Base-by-base conservation (phyloP, 2,113 vertebrate genomes). In the Colinus virginianus region DNA sequence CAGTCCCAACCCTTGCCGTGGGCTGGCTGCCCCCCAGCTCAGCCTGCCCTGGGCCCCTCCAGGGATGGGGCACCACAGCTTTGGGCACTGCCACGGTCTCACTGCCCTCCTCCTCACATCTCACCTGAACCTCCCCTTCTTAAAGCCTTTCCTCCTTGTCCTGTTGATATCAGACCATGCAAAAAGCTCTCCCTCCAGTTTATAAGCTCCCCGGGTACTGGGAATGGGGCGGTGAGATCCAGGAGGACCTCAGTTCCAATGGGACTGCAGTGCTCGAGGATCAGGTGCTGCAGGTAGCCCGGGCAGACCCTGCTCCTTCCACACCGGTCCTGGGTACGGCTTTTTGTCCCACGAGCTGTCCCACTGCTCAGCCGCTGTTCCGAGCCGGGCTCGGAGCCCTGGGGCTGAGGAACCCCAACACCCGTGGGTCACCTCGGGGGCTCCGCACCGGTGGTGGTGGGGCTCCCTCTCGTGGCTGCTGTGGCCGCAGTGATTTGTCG, bases 231-330 rank as follows among this genome's bases (percentile, higher is more conserved):
- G 18, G 45, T 46, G 45, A 12, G 45, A 6, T 46, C 45, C 45
- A 19, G 19, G 7, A 46, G 46, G 46, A 46, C 46, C 46, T 20
- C 46, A 75, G 56, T 61, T 78, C 61, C 43, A 17, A 17, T 3
- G 2, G 1, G 22, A 62, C 4, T 17, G 0, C 5, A 8, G 18
- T 7, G 22, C n/a, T 0, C 11, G 45, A 2, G 12, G 61, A 48
- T 21, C 1, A 6, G 1, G 42, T 15, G 3, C 14, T 11, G 26
- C 11, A 23, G 68, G 2, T 36, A 58, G 36, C 58, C 78, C 63
- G 17, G 5, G 2, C 26, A 58, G 2, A 1, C 8, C 26, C 25
- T 17, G 4, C 6, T 18, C 40, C 5, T 16, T 11, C 36, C 28
- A 12, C 32, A 0, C 6, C 19, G 56, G 28, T 1, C 18, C 8